These are phyloP conservation scores for Neodiprion fabricii DNA, from an alignment of 1,140 invertebrate species.

Conservation along the genomic window DNA sequence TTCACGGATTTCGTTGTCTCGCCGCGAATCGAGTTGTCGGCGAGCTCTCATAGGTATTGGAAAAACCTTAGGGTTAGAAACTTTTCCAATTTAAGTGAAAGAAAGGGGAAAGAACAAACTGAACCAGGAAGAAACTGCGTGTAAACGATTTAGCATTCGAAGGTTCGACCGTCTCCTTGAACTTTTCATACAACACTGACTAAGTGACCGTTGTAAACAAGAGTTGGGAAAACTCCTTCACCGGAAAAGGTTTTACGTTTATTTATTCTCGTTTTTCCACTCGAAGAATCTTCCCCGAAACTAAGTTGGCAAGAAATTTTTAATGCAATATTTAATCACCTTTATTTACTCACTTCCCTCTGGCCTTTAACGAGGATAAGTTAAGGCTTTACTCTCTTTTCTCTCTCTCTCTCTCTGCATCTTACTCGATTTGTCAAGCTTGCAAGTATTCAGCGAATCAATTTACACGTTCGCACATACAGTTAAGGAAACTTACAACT, in stretches of 20 bases:
- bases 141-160: neutral
- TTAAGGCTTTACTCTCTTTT: neutral
- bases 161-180: neutral
- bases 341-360: no score
- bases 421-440: no score
- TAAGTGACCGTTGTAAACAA: conserved; percentile 1
- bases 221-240: neutral
- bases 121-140: no score
- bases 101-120: no score
- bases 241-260: neutral
- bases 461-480: no score
- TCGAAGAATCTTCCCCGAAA: no score
- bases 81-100: conserved; percentile 7
- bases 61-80: neutral
- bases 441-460: no score
- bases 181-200: no score
- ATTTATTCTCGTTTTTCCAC: neutral
- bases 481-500: no score
- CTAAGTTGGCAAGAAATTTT: no score
- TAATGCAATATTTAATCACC: no score
- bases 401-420: neutral
- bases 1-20: neutral
- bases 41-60: no score
- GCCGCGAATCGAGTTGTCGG: neutral
- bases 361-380: neutral